These are phyloP conservation scores for Peromyscus aztecus DNA, from an alignment of 2,797 vertebrate genomes.

Conservation along the genomic window DNA sequence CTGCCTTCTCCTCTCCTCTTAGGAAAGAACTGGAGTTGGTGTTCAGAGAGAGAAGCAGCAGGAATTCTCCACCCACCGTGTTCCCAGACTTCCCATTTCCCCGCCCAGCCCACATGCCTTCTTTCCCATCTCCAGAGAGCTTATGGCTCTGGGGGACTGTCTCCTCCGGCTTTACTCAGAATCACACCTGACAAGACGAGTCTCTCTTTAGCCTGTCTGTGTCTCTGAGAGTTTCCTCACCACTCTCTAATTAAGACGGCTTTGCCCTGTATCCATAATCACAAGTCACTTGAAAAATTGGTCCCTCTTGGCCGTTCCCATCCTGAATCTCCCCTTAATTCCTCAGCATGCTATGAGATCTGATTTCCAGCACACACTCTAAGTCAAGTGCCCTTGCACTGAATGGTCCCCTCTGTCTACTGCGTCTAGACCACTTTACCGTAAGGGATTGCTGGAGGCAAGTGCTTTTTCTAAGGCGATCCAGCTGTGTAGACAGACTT, in stretches of 20 bases:
- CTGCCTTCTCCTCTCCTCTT: neutral
- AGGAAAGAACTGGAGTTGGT: neutral
- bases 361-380: neutral
- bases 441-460: neutral
- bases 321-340: conserved; percentile 21
- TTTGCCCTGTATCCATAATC: conserved; percentile 32
- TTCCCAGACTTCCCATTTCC: neutral
- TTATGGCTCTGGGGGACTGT: neutral
- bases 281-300: conserved; percentile 20
- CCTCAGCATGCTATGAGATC: neutral
- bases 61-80: neutral
- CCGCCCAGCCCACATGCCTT: neutral
- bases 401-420: neutral
- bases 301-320: neutral
- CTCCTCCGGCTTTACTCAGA: neutral
- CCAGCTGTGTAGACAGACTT: neutral
- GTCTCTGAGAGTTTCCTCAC: neutral
- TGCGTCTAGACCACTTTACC: neutral
- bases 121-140: neutral
- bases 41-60: neutral
- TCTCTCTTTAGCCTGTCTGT: neutral
- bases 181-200: neutral
- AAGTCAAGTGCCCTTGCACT: neutral
- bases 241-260: neutral
- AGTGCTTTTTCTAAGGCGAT: neutral